Evolutionary conservation across 2,888 invertebrate genomes (phyloP).

Genomic region (Acrocera orbiculus): DNA sequence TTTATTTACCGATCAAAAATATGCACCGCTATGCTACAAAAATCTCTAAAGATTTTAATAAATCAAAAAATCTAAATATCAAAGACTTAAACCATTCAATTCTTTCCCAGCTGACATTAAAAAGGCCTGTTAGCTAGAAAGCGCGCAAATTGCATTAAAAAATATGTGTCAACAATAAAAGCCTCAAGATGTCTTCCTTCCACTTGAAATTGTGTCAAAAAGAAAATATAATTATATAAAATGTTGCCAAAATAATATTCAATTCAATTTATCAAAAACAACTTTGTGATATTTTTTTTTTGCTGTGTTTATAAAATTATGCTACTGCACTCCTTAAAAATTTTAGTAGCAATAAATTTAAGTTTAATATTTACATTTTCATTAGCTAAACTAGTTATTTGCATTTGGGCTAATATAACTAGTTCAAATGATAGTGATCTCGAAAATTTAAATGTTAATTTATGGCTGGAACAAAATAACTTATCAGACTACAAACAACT

Average conservation of each 20-base stretch:
- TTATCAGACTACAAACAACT: conserved; percentile 49
- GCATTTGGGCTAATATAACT: conserved; percentile 30
- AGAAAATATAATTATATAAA: no score
- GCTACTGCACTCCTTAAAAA: conserved; percentile 29
- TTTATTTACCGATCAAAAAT: no score
- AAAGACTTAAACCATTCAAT: no score
- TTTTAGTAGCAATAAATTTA: conserved; percentile 32
- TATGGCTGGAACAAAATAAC: conserved; percentile 59
- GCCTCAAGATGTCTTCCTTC: conserved; percentile 1
- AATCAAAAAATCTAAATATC: no score
- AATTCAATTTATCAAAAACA: no score
- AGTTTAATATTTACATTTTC: conserved; percentile 34
- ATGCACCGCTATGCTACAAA: no score
- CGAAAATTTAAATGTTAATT: conserved; percentile 44
- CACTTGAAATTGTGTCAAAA: conserved; percentile 4
- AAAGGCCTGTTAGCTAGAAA: no score
- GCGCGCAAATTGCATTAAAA: no score
- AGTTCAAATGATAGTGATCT: conserved; percentile 24
- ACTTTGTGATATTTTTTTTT: neutral
- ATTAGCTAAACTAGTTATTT: conserved; percentile 31
- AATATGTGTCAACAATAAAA: neutral
- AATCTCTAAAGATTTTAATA: no score
- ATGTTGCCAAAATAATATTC: no score
- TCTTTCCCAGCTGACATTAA: no score
- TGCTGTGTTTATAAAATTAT: conserved; percentile 16